Evolutionary conservation across 2,888 invertebrate genomes (phyloP), one percentile per base, ranked within the genome.

Genomic region (Cacoxenus indagator): DNA sequence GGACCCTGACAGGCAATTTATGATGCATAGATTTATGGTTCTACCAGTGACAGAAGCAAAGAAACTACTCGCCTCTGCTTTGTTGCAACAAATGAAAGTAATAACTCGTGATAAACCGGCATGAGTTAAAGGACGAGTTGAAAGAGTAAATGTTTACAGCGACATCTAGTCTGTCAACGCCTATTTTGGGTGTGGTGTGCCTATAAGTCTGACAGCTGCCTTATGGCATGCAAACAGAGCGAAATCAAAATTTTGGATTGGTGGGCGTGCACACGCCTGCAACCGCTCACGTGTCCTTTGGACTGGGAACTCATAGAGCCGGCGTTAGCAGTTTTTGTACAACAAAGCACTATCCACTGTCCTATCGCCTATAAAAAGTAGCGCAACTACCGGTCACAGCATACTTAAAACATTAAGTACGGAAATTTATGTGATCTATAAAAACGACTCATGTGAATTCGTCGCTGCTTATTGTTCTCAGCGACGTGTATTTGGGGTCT

Each of bases 181-280:
- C 80, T 82, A 82, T 83, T 82, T 37, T 80, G 76, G 73, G 72
- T 71, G n/a, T n/a, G 68, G 75, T 82, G 73, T 82, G 80, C 78
- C 62, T 27, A 48, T 59, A 37, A 37, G 5, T 4, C 2, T 37
- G 14, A 37, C 22, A 11, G 19, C 55, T 55, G 26, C 55, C 27
- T 51, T 51, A 22, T 51, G 22, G 48, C 37, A 14, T 11, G 8
- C 22, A 17, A 19, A 14, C 48, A 17, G 17, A 48, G 4, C 43
- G 9, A 48, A 17, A 51, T 17, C 55, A 55, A 26, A 1, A 6
- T 2, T 27, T 27, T 6, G 17, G 19, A 48, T 6, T 48, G 24
- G n/a, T 48, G 11, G 48, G 48, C 48, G 17, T 55, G 27, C 27
- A 76, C 82, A 74, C 83, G 82, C 78, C 64, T 27, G 66, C 70